These are phyloP conservation scores for Xerus rutilus DNA, from an alignment of 2,797 vertebrate genomes.

Conservation along the genomic window DNA sequence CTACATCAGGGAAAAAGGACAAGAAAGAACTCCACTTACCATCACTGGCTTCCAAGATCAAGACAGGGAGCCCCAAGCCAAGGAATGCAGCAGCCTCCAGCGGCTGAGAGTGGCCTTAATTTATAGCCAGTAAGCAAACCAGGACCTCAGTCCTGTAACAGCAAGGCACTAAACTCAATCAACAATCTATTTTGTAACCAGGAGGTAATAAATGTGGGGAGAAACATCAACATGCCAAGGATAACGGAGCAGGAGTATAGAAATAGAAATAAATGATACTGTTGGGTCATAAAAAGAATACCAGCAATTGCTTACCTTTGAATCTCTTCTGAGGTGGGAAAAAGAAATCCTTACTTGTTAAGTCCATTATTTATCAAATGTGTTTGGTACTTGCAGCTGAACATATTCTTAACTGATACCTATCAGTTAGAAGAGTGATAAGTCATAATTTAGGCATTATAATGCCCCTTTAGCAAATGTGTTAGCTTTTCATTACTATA, in stretches of 20 bases:
- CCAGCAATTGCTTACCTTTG: background rate
- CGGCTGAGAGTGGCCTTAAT: background rate
- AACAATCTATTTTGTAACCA: background rate
- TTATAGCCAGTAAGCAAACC: background rate
- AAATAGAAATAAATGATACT: background rate
- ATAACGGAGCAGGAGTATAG: background rate
- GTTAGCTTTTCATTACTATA: background rate
- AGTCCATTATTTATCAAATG: background rate
- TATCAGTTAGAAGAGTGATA: background rate
- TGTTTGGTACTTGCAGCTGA: background rate
- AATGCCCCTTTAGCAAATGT: background rate
- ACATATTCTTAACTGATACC: background rate
- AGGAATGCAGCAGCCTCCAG: background rate
- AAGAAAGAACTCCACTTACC: background rate
- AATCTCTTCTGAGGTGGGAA: background rate
- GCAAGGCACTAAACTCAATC: background rate
- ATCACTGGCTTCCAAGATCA: background rate
- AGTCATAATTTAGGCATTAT: background rate
- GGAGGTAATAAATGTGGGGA: background rate
- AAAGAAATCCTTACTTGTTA: background rate
- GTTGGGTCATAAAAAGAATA: background rate
- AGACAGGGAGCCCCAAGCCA: background rate
- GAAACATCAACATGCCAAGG: background rate
- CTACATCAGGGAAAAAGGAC: background rate
- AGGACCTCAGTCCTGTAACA: background rate